phyloP scores from a whole-genome alignment of 2,113 vertebrate genomes.

The Aptenodytes patagonicus region DNA sequence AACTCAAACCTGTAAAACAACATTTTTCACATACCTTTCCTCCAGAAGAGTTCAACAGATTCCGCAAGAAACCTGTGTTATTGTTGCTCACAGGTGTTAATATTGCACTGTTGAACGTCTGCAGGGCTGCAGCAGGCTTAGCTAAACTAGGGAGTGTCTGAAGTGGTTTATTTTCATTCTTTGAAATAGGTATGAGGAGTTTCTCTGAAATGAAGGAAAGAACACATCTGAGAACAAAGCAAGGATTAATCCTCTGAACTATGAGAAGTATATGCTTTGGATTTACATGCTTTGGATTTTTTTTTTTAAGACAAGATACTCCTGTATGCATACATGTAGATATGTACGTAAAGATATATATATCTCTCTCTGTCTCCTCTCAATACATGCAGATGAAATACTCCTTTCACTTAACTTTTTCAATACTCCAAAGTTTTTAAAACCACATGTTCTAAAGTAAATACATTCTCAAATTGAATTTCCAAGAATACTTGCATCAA shows the following conservation, averaged over 20 bases:
- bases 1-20: not conserved
- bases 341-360: accelerated
- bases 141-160: conserved; percentile 70
- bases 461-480: not conserved
- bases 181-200: conserved; percentile 63
- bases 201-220: conserved; percentile 65
- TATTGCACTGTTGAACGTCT: conserved; percentile 80
- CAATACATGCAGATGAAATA: not conserved
- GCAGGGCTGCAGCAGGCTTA: conserved; percentile 73
- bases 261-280: accelerated
- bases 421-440: not conserved
- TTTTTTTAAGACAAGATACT: not conserved
- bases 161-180: conserved; percentile 76
- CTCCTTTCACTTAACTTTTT: not conserved
- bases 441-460: not conserved
- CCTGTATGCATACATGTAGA: accelerated
- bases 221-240: not conserved
- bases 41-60: conserved; percentile 76
- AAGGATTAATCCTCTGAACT: not conserved
- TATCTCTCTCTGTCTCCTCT: too few species aligned
- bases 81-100: conserved; percentile 79
- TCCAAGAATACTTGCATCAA: not conserved
- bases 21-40: conserved; percentile 65
- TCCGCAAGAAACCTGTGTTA: conserved; percentile 75
- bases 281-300: not conserved